Evolutionary conservation across 2,797 vertebrate species (phyloP).

Genomic region (Eremophila alpestris): DNA sequence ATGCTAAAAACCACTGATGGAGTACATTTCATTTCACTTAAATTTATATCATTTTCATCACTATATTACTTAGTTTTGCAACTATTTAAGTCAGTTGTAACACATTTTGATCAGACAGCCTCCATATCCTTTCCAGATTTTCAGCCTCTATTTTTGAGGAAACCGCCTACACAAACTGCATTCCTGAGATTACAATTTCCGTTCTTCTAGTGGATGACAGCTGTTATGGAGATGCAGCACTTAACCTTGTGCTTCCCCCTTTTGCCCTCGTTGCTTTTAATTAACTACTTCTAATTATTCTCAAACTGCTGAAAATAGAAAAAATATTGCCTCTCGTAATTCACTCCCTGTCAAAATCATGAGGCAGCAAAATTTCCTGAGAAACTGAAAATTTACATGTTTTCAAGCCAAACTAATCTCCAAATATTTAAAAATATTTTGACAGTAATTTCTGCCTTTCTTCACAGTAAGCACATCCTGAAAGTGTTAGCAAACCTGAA

Average conservation of each 20-base stretch:
- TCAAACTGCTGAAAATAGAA: not conserved
- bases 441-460: not conserved
- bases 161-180: fast-evolving
- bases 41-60: not conserved
- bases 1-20: not conserved
- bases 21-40: not conserved
- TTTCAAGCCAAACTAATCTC: not conserved
- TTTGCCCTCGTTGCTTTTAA: not conserved
- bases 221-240: not conserved
- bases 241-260: not conserved
- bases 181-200: not conserved
- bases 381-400: not conserved
- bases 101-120: not conserved
- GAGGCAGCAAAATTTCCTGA: not conserved
- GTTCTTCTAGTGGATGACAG: not conserved
- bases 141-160: not conserved
- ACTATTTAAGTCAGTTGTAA: not conserved
- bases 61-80: not conserved
- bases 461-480: not conserved
- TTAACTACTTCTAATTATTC: not conserved
- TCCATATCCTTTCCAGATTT: not conserved
- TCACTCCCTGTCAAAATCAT: not conserved
- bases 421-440: not conserved
- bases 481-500: not conserved
- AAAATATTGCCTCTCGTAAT: not conserved